A percentile compares a stretch with the other conserved stretches of the same genome.
phyloP scores from a whole-genome alignment of 2,113 vertebrate species.

The Orycteropus afer region DNA sequence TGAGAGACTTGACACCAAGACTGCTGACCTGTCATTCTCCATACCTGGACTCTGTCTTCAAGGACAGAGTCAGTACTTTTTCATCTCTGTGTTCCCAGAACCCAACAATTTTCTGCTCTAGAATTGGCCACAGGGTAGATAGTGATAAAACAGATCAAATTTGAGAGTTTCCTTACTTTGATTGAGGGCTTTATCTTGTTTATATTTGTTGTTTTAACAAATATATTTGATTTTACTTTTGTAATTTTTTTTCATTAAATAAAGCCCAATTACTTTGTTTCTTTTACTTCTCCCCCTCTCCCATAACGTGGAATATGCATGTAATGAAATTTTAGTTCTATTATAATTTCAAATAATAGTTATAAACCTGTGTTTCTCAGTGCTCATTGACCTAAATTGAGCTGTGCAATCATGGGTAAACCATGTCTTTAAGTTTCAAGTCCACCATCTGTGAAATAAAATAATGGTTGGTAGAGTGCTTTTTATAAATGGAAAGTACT shows the following conservation, averaged over 20 bases:
- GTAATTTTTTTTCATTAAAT: background rate
- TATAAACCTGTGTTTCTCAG: accelerated
- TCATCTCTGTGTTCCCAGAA: background rate
- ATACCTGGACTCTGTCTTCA: accelerated
- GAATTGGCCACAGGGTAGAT: background rate
- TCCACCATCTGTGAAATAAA: background rate
- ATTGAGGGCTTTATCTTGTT: background rate
- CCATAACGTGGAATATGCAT: accelerated
- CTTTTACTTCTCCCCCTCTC: background rate
- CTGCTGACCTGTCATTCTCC: background rate
- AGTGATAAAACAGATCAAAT: accelerated
- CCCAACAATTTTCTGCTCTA: background rate
- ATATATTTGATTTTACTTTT: background rate
- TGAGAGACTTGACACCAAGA: background rate
- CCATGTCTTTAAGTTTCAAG: background rate
- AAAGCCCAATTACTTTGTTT: accelerated
- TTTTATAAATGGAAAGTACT: accelerated
- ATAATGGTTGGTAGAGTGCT: too few species aligned
- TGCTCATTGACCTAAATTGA: background rate
- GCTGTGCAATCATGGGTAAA: background rate
- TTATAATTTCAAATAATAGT: accelerated
- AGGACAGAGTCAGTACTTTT: background rate
- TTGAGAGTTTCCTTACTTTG: background rate
- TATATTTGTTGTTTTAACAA: background rate
- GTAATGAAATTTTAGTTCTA: background rate